Conservation (phyloP, 2,113 vertebrate species). For the Ibidorhyncha struthersii region DNA sequence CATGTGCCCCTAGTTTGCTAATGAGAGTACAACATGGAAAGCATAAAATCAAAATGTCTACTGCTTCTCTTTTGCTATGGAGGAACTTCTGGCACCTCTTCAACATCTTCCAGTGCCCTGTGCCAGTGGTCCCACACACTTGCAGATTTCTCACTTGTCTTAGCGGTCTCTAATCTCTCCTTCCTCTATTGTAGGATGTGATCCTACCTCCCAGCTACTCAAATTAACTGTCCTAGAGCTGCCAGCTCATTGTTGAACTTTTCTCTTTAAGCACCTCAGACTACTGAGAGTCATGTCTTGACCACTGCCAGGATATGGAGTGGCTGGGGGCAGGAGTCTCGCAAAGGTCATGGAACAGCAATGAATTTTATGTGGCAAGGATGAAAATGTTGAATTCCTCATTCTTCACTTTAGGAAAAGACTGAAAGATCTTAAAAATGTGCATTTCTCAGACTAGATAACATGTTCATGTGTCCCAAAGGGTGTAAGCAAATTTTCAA, state of each 20-base stretch:
- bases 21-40: not conserved
- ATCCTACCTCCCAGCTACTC: not conserved
- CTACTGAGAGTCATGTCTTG: accelerated
- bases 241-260: not conserved
- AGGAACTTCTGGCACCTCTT: not conserved
- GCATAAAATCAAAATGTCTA: not conserved
- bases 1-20: not conserved
- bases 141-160: not conserved
- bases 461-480: accelerated
- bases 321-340: not conserved
- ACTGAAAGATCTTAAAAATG: not conserved
- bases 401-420: not conserved
- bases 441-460: not conserved
- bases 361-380: not conserved
- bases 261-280: not conserved
- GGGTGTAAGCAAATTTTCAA: not conserved
- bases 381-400: not conserved
- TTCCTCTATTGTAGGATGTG: not conserved
- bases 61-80: not conserved
- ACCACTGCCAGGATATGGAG: not conserved
- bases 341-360: not conserved
- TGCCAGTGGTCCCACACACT: not conserved
- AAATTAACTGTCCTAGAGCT: not conserved
- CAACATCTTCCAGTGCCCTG: not conserved
- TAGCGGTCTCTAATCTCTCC: not conserved